Evolutionary conservation across 1,140 invertebrate genomes (phyloP).

Genomic region (Thereuonema tuberculata): DNA sequence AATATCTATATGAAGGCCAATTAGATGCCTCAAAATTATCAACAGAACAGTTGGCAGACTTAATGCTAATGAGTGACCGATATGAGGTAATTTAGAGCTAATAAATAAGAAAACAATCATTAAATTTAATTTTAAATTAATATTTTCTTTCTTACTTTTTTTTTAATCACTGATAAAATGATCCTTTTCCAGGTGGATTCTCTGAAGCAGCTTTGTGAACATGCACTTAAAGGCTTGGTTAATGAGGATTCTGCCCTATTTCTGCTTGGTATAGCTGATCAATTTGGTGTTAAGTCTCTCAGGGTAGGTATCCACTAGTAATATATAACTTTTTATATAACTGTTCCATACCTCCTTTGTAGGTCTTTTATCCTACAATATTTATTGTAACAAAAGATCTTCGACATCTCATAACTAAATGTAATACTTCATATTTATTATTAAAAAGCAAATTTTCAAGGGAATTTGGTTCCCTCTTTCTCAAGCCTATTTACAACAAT

Average conservation of each 20-base stretch:
- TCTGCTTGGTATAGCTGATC: slow-evolving; percentile 48
- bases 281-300: slow-evolving; percentile 43
- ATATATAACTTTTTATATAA: no score
- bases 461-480: no score
- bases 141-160: not conserved
- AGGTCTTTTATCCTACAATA: no score
- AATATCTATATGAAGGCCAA: slow-evolving; percentile 48
- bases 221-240: slow-evolving; percentile 39
- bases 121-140: not conserved
- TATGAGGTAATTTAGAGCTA: slow-evolving; percentile 32
- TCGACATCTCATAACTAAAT: no score
- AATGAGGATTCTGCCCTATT: slow-evolving; percentile 49
- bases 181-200: slow-evolving; percentile 42
- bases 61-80: slow-evolving; percentile 42
- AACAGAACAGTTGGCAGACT: slow-evolving; percentile 46
- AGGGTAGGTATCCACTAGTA: slow-evolving; percentile 44
- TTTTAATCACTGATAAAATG: not conserved
- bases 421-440: no score
- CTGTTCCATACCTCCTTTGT: no score
- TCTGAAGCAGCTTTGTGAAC: slow-evolving; percentile 45
- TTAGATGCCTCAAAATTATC: slow-evolving; percentile 35
- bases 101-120: no score
- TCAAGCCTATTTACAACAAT: no score
- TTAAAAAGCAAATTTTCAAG: no score
- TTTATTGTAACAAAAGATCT: no score